These are phyloP conservation scores for Syrista parreyssii DNA, from an alignment of 2,888 invertebrate genomes.

Conservation along the genomic window DNA sequence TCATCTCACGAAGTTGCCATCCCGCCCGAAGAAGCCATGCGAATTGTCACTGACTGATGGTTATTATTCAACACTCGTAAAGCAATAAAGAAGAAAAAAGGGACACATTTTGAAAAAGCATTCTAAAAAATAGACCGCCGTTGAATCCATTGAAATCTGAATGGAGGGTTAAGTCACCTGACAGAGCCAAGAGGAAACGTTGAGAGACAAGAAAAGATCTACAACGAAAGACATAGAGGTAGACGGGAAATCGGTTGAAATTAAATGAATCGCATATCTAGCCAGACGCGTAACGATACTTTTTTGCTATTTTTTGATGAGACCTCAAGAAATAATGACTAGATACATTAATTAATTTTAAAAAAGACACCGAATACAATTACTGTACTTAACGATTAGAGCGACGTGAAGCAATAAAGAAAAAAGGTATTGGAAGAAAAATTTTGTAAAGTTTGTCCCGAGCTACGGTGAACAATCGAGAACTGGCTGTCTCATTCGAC, in stretches of 20 bases:
- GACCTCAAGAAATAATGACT: no score
- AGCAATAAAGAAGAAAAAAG: neutral
- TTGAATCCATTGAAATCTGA: neutral
- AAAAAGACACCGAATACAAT: no score
- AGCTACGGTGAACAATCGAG: neutral
- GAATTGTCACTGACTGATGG: neutral
- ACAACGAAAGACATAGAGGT: neutral
- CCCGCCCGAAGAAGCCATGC: neutral
- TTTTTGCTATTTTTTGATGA: neutral
- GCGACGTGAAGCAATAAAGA: neutral
- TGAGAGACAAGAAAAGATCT: neutral
- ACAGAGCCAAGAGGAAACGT: neutral
- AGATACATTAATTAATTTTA: no score
- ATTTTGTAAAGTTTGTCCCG: neutral
- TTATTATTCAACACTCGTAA: neutral
- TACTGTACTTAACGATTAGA: fast-evolving
- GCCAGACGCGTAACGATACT: neutral
- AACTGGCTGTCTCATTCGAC: neutral
- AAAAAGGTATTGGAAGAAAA: neutral
- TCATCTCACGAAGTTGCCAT: neutral
- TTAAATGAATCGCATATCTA: neutral
- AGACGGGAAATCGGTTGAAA: neutral
- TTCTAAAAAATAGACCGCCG: neutral
- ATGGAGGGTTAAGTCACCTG: neutral
- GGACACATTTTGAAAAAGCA: neutral